Evolutionary conservation across 2,113 vertebrate species (phyloP).

Genomic region (Sclerurus mexicanus): DNA sequence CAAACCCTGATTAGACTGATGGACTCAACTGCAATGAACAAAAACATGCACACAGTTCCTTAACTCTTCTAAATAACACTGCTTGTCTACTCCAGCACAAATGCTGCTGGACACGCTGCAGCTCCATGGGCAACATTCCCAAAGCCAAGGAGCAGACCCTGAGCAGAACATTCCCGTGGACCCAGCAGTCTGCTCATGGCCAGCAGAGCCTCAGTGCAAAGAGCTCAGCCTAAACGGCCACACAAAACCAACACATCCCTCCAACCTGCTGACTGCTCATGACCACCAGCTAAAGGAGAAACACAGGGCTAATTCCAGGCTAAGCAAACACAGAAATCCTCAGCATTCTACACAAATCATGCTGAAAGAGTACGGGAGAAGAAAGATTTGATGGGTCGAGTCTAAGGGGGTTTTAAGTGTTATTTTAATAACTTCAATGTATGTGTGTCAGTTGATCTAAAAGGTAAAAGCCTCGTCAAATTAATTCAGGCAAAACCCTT

Average conservation of each 20-base stretch:
- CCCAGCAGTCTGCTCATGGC: background rate
- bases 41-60: background rate
- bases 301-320: background rate
- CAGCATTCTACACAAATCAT: background rate
- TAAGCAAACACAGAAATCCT: conserved; percentile 23
- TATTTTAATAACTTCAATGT: background rate
- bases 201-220: conserved; percentile 19
- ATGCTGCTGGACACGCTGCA: background rate
- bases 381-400: background rate
- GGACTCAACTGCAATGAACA: background rate
- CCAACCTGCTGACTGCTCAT: background rate
- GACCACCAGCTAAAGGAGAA: background rate
- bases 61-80: background rate
- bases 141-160: background rate
- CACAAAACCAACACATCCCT: conserved; percentile 4
- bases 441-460: background rate
- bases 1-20: background rate
- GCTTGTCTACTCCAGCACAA: background rate
- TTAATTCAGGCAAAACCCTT: background rate
- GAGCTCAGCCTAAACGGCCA: background rate
- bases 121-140: background rate
- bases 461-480: background rate
- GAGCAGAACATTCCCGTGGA: background rate
- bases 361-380: background rate
- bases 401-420: background rate